A percentile compares a stretch with the other conserved stretches of the same genome.
phyloP scores from a whole-genome alignment of 2,113 vertebrate genomes.

The Centrocercus urophasianus region DNA sequence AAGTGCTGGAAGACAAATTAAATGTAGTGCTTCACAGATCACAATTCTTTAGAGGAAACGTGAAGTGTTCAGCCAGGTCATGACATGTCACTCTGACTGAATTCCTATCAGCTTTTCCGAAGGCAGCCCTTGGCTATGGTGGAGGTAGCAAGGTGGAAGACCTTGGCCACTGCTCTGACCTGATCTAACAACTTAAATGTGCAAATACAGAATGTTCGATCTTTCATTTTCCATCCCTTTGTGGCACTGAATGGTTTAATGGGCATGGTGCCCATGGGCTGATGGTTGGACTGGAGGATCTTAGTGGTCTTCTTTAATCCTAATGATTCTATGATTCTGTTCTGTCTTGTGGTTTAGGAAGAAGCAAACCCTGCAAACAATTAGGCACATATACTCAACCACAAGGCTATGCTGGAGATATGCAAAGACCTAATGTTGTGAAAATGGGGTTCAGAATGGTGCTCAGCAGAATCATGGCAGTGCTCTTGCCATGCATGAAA shows the following conservation, averaged over 20 bases:
- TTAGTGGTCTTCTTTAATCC: no score
- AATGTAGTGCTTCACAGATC: neutral
- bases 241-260: no score
- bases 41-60: neutral
- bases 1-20: neutral
- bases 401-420: neutral
- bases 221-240: neutral
- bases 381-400: neutral
- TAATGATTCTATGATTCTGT: no score
- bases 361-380: neutral
- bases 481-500: neutral
- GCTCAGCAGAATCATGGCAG: neutral
- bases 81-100: neutral
- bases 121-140: rapidly evolving
- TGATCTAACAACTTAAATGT: neutral
- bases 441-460: neutral
- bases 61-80: neutral
- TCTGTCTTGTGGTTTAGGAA: neutral
- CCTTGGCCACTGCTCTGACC: neutral
- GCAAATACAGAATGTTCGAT: neutral
- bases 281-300: no score
- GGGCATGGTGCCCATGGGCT: no score
- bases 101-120: neutral
- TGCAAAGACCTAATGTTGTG: neutral
- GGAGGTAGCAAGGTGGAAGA: rapidly evolving